phyloP scores from a whole-genome alignment of 92 coral and sea anemone genomes.

The Porites evermanni region DNA sequence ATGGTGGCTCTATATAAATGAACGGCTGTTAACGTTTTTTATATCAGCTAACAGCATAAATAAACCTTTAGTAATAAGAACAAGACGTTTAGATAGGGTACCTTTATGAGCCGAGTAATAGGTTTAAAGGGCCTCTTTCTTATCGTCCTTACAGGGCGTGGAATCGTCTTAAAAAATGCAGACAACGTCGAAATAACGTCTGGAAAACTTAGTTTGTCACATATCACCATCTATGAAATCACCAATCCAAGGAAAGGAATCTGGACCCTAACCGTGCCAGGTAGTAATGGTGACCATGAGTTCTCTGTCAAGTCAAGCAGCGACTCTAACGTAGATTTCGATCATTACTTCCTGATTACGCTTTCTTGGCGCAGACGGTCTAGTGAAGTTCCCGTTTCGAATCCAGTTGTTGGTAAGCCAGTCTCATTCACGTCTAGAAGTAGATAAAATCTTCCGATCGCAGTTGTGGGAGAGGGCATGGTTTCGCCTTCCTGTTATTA shows the following conservation, averaged over 20 bases:
- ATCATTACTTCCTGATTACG: constrained; percentile 65
- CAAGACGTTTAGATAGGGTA: too few species aligned
- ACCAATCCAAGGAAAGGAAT: constrained; percentile 70
- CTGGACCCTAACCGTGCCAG: constrained; percentile 80
- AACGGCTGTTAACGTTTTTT: too few species aligned
- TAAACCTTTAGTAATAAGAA: too few species aligned
- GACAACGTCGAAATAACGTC: constrained; percentile 51
- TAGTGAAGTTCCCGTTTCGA: constrained; percentile 66
- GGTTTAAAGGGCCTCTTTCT: neutral
- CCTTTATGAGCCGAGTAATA: too few species aligned
- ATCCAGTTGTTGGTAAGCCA: constrained; percentile 79
- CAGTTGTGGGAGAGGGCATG: too few species aligned
- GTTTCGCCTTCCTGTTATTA: too few species aligned
- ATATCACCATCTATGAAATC: constrained; percentile 72
- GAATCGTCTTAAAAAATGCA: constrained; percentile 54
- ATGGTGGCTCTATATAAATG: too few species aligned
- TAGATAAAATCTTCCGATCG: too few species aligned
- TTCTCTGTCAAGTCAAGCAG: constrained; percentile 79
- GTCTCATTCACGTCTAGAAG: too few species aligned
- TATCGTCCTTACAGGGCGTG: constrained; percentile 13
- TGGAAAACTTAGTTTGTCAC: constrained; percentile 69
- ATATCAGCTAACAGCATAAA: too few species aligned
- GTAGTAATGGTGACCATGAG: constrained; percentile 63
- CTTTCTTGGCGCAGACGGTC: constrained; percentile 29
- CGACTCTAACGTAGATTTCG: constrained; percentile 82